Evolutionary conservation across 2,888 invertebrate genomes (phyloP).

Genomic region (Eupsilia transversa): DNA sequence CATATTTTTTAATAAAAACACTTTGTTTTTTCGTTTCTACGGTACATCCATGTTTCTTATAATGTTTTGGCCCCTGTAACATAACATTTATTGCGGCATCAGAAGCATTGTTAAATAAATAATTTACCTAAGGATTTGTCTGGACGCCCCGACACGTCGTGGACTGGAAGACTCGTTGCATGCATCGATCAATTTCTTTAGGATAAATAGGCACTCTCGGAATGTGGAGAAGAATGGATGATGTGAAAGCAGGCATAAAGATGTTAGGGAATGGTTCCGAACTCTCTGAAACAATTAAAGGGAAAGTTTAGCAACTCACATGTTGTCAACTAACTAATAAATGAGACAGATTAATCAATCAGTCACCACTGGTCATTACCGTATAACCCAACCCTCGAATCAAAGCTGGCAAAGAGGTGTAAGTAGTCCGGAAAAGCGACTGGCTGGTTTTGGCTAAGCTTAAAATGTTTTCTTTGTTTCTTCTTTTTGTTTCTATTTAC

Average conservation of each 20-base stretch:
- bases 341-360: neutral
- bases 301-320: neutral
- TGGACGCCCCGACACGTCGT: conserved; percentile 96
- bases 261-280: conserved; percentile 98
- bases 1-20: neutral
- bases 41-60: too few relatives aligned
- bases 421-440: neutral
- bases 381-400: neutral
- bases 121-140: conserved; percentile 94
- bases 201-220: conserved; percentile 98
- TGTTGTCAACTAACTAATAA: neutral
- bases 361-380: neutral
- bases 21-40: too few relatives aligned
- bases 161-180: conserved; percentile 98
- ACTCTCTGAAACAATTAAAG: conserved; percentile 91
- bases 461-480: neutral
- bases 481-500: conserved; percentile 77
- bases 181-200: conserved; percentile 98
- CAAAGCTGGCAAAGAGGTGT: neutral
- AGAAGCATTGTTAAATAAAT: too few relatives aligned
- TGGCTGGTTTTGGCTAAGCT: neutral
- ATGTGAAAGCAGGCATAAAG: conserved; percentile 99
- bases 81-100: too few relatives aligned
- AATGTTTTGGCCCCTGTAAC: too few relatives aligned
- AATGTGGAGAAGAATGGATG: conserved; percentile 99